Conservation (phyloP, 2,888 invertebrate genomes). For the Omphaloscelis lunosa region DNA sequence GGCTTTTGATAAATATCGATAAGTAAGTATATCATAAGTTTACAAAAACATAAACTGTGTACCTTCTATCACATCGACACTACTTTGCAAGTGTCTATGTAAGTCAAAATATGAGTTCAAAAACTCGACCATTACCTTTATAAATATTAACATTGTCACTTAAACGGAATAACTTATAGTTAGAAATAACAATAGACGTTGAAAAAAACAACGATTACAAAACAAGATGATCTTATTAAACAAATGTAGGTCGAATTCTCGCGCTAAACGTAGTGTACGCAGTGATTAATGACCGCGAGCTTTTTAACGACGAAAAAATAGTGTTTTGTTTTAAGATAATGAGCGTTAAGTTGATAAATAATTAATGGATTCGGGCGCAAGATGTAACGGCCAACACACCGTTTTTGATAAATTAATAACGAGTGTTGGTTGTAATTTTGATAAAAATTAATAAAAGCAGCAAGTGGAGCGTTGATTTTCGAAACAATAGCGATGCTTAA, state of each 20-base stretch:
- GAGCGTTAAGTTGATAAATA: constrained; percentile 85
- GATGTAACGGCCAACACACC: constrained; percentile 70
- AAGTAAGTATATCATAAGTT: neutral
- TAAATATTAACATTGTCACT: neutral
- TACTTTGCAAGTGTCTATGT: neutral
- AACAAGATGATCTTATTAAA: constrained; percentile 57
- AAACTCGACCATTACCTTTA: no score
- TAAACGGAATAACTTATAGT: neutral
- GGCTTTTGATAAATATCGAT: neutral
- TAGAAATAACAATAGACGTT: constrained; percentile 30
- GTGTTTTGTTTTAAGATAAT: constrained; percentile 85
- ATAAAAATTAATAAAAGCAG: constrained; percentile 45
- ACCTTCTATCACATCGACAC: neutral
- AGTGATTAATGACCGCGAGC: constrained; percentile 82
- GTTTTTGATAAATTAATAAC: constrained; percentile 74
- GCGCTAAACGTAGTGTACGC: constrained; percentile 64
- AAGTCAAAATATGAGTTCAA: neutral
- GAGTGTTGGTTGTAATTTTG: constrained; percentile 49
- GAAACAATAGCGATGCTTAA: neutral
- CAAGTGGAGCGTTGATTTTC: constrained; percentile 6
- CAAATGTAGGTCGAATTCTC: constrained; percentile 61
- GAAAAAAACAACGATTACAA: constrained; percentile 41
- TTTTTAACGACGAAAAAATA: constrained; percentile 79
- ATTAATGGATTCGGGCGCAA: constrained; percentile 78
- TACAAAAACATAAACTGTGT: neutral